Base-by-base conservation (phyloP, 2,113 vertebrate species). In the Sylvilagus bachmani region DNA sequence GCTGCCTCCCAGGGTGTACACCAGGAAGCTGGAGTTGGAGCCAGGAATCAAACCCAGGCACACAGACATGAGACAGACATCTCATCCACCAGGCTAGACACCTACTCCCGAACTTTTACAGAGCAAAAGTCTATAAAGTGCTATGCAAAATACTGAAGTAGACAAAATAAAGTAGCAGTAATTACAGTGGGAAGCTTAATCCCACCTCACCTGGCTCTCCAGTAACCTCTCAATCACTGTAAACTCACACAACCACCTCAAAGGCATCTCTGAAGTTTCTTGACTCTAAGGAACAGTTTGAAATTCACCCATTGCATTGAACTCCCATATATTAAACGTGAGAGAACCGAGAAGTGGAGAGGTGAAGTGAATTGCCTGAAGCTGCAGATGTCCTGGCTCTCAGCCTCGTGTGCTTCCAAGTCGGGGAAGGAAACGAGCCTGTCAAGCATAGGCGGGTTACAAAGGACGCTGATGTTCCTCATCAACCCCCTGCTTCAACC, bases 171-270 rank as follows among this genome's bases (percentile, higher is more conserved):
- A 53, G 16, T 62, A 24, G 3, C 33, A 69, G 33, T 64, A 25
- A 7, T 2, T 49, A 16, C 9, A 25, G 5, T 22, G 10, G 44
- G 25, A n/a, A 22, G 17, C 10, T 3, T 5, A 62, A 27, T 55
- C 11, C 11, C 33, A 22, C n/a, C 67, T 61, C 2, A 38, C 14
- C 17, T 24, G 25, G 27, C 2, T 3, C 21, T 29, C 22, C 17
- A 16, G 2, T 21, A 22, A 0, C 6, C 16, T 49, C 17, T 11
- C 22, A 58, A n/a, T 2, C 9, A 5, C 1, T 58, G 19, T 14
- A 49, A 49, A 73, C 3, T 13, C 61, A 33, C 69, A 77, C 2
- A 81, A 2, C 16, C 29, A 6, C 10, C 29, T 70, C 14, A 16
- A 93, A 83, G 53, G 8, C 25, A 69, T 55, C 25, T 62, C 33